Base-by-base conservation (phyloP, 2,113 vertebrate genomes). In the Stigmatopora nigra region DNA sequence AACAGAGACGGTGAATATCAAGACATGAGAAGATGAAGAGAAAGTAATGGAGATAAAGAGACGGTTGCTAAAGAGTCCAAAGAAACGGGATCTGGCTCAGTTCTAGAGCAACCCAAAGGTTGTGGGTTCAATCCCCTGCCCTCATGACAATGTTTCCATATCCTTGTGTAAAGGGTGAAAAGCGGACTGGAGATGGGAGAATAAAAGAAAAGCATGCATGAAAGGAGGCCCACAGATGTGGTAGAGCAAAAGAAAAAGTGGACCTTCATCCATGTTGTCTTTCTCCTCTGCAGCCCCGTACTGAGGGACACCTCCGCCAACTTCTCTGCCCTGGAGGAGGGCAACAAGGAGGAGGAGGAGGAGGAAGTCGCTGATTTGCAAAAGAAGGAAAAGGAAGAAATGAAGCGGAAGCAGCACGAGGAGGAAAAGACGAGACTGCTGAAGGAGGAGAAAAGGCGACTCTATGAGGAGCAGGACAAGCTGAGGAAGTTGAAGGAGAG, bases 341-440 rank as follows among this genome's bases (percentile, higher is more conserved):
- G 66, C 56, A 71, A 76, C 58, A 78, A 71, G 25, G 45, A n/a
- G 3, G 65, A 71, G 25, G 45, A n/a, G 3, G 65, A 74, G 61
- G 38, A 58, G 17, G 38, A 41, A 41, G 38, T 41, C 38, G 1
- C 38, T 41, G 38, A 41, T 7, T 41, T 41, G 2, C 38, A 41
- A 41, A 41, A 41, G 38, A 41, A 41, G 38, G 9, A 41, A 4
- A 41, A 22, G 49, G 64, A 61, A 81, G 63, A 78, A 7, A 41
- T 41, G 45, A 73, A 5, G 62, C 67, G 7, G 35, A 72, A 3
- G 62, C 80, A 70, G 48, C 72, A 72, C 2, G 86, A 84, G 12
- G 75, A 85, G 25, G 72, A 86, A 35, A 83, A 65, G 64, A 86
- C 77, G 71, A 77, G 66, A 48, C 36, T 85, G 49, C 52, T 82